These are phyloP conservation scores for Paradisaea rubra DNA, from an alignment of 2,113 vertebrate species.

Conservation along the genomic window DNA sequence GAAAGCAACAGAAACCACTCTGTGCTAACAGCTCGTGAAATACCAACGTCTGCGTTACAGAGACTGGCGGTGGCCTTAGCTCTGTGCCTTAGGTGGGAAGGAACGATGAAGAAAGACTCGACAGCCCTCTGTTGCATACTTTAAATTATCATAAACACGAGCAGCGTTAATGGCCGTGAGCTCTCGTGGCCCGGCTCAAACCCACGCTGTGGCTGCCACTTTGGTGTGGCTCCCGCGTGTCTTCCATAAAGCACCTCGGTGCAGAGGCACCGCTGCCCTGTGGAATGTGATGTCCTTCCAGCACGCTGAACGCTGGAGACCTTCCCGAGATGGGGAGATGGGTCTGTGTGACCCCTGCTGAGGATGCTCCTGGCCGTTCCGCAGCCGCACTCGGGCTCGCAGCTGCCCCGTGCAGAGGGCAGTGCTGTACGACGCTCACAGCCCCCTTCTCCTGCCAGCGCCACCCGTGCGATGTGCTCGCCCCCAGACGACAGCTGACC, in stretches of 20 bases:
- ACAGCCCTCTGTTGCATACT: accelerated
- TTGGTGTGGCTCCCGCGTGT: accelerated
- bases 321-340: accelerated
- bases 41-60: accelerated
- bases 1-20: background rate
- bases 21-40: background rate
- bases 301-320: accelerated
- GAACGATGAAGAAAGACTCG: background rate
- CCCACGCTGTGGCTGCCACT: accelerated
- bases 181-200: background rate
- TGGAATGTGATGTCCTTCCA: accelerated
- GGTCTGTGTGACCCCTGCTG: background rate
- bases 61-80: background rate
- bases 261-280: background rate
- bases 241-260: accelerated
- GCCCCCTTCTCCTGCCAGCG: background rate
- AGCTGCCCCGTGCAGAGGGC: accelerated
- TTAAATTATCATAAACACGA: accelerated
- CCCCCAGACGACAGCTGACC: no score
- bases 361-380: background rate
- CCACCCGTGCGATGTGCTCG: background rate
- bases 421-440: background rate
- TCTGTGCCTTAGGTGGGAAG: background rate
- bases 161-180: background rate
- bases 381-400: background rate